Evolutionary conservation across 2,888 invertebrate genomes (phyloP).

Genomic region (Xestia rhomboidea): DNA sequence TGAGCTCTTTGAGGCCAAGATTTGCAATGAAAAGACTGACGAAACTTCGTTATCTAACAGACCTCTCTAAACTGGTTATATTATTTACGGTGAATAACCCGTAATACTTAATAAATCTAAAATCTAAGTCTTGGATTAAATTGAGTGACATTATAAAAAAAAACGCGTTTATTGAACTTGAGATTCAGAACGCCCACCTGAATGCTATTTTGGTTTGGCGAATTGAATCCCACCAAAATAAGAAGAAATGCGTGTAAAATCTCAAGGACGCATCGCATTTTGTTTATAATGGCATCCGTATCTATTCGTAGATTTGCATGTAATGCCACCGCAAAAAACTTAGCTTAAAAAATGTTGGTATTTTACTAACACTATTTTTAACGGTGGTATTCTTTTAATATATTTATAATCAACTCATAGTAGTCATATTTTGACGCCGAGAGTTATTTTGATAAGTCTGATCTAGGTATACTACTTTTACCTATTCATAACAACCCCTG

Average conservation of each 20-base stretch:
- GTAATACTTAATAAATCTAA: conserved; percentile 13
- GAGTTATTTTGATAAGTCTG: not conserved
- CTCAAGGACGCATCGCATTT: conserved; percentile 58
- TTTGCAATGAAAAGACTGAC: conserved; percentile 38
- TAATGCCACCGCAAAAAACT: conserved; percentile 53
- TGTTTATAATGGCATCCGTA: conserved; percentile 52
- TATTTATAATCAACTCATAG: conserved; percentile 1
- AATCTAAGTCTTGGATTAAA: conserved; percentile 14
- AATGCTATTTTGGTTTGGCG: conserved; percentile 42
- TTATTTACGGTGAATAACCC: conserved; percentile 24
- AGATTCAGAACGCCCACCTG: conserved; percentile 41
- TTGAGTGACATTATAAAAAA: conserved; percentile 49
- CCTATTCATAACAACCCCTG: not conserved
- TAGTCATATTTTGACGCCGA: not conserved
- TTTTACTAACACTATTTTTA: conserved; percentile 22
- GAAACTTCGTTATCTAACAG: conserved; percentile 23
- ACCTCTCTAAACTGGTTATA: conserved; percentile 9
- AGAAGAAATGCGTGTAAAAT: conserved; percentile 57
- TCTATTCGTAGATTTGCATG: conserved; percentile 59
- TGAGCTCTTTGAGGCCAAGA: conserved; percentile 24
- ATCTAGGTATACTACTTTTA: not conserved
- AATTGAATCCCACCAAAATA: conserved; percentile 55
- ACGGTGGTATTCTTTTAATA: conserved; percentile 2
- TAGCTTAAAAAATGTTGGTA: conserved; percentile 24
- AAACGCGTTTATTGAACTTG: conserved; percentile 54